Base-by-base conservation (phyloP, 2,888 invertebrate species). In the Caradrina clavipalpis region DNA sequence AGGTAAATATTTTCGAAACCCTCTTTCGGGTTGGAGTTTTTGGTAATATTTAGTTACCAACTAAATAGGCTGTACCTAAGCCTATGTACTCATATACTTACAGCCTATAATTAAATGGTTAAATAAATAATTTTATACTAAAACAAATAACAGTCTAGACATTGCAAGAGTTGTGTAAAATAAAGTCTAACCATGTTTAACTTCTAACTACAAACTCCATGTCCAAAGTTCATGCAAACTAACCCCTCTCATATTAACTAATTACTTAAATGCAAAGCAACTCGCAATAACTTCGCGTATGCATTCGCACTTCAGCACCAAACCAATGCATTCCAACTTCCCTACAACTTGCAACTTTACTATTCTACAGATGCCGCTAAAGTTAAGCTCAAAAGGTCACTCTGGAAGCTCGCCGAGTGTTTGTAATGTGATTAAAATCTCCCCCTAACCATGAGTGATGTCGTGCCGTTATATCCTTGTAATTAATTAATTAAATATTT, bases 351-450 rank as follows among this genome's bases (percentile, higher is more conserved):
- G 59, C 57, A 65, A 62, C 80, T 69, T 65, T 56, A 61, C 59
- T 53, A 26, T 60, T 58, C 54, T 39, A 65, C 67, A 63, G 60
- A 50, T 35, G 62, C 47, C 56, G 26, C 49, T 45, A 10, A 59
- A 72, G 81, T 78, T 76, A 22, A 63, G 76, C 75, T 74, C 78
- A 74, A 78, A 76, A 78, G 76, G 83, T 82, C 82, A 79, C 77
- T 81, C 56, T 26, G 35, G 22, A 31, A 68, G 42, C 72, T 73
- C 69, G 21, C 69, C 71, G 78, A 66, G 66, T 72, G 75, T 74
- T 74, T 71, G 66, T 88, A 89, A 89, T 87, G 87, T 87, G 86
- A 90, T 90, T 90, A 88, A 89, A 90, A 83, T 86, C 81, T 82
- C 82, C 78, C 78, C 80, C 77, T 60, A 70, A 78, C 79, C 81